Evolutionary conservation across 2,888 invertebrate species (phyloP).

Genomic region (Metopia argyrocephala): DNA sequence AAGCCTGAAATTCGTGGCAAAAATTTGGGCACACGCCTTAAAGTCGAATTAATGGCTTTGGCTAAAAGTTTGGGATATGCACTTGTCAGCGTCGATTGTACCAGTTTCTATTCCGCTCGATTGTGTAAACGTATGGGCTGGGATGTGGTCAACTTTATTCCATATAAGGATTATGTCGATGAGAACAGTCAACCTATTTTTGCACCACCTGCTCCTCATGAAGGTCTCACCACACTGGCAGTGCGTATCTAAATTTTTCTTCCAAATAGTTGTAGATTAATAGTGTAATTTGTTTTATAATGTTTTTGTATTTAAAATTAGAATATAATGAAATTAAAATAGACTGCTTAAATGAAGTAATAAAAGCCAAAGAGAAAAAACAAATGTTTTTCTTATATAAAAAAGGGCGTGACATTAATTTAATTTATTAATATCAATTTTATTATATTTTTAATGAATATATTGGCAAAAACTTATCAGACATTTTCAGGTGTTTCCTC

Average conservation of each 20-base stretch:
- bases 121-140: slow-evolving; percentile 32
- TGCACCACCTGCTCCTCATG: slow-evolving; percentile 40
- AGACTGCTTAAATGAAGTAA: too few species aligned
- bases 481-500: too few species aligned
- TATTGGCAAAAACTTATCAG: too few species aligned
- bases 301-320: background rate
- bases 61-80: slow-evolving; percentile 40
- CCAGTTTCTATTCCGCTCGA: slow-evolving; percentile 51
- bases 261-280: too few species aligned
- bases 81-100: slow-evolving; percentile 43
- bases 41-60: slow-evolving; percentile 46
- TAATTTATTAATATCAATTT: too few species aligned
- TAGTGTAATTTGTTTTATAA: too few species aligned
- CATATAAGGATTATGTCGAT: slow-evolving; percentile 44
- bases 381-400: too few species aligned
- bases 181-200: slow-evolving; percentile 35
- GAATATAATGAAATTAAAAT: too few species aligned
- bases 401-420: too few species aligned
- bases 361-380: too few species aligned
- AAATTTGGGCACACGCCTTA: slow-evolving; percentile 40
- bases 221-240: slow-evolving; percentile 32
- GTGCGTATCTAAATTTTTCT: too few species aligned
- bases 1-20: slow-evolving; percentile 20
- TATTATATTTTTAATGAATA: too few species aligned
- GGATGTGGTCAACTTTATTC: slow-evolving; percentile 43